Conservation (phyloP, 2,888 invertebrate genomes). For the Arctia plantaginis region DNA sequence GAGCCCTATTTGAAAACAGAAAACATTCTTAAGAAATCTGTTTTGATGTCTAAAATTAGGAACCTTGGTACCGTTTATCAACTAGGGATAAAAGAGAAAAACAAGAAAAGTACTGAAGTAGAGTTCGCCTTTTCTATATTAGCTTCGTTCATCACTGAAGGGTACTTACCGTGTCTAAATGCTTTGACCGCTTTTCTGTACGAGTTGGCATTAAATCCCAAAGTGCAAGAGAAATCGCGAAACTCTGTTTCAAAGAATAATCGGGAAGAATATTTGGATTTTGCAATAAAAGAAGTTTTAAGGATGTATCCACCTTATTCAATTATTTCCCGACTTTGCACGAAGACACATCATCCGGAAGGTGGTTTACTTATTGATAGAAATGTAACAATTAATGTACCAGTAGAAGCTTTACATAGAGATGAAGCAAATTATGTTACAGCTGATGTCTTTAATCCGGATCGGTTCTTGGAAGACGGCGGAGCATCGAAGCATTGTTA, state of each 20-base stretch:
- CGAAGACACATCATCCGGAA: constrained; percentile 72
- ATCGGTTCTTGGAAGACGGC: constrained; percentile 70
- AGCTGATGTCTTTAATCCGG: constrained; percentile 71
- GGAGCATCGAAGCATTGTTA: constrained; percentile 59
- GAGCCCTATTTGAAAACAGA: constrained; percentile 64
- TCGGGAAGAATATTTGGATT: constrained; percentile 68
- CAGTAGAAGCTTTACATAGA: constrained; percentile 73
- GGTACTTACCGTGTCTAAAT: constrained; percentile 75
- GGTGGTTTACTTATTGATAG: constrained; percentile 72
- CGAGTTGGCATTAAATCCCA: constrained; percentile 70
- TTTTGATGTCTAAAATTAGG: constrained; percentile 65
- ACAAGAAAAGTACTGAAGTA: constrained; percentile 59
- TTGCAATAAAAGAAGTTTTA: constrained; percentile 75
- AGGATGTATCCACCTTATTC: constrained; percentile 78
- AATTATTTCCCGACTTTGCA: constrained; percentile 73
- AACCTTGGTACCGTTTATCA: constrained; percentile 64
- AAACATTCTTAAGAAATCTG: constrained; percentile 61
- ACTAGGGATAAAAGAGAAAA: constrained; percentile 63
- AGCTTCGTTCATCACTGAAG: constrained; percentile 74
- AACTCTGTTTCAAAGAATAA: constrained; percentile 57
- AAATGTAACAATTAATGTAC: constrained; percentile 72
- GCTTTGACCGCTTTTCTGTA: constrained; percentile 70
- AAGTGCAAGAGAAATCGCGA: constrained; percentile 70
- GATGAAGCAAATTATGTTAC: constrained; percentile 71
- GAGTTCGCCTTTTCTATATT: constrained; percentile 70